phyloP scores from a whole-genome alignment of 2,113 vertebrate species.

The Apteryx mantelli region DNA sequence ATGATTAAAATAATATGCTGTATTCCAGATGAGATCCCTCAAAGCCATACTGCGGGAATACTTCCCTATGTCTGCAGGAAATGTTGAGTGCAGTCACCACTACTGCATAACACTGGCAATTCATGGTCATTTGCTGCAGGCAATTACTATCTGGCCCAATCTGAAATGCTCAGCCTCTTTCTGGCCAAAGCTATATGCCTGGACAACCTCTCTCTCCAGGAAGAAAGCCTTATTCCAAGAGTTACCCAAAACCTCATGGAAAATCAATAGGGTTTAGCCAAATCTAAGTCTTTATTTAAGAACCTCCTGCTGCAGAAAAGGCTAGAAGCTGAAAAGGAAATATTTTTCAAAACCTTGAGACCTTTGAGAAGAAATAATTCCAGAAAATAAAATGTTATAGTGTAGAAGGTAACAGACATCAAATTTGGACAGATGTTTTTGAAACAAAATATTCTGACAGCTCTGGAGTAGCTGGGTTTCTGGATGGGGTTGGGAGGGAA shows the following conservation, averaged over 20 bases:
- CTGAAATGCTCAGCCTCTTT: not conserved
- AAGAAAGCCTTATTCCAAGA: not conserved
- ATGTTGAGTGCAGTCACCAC: fast-evolving
- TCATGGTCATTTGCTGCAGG: not conserved
- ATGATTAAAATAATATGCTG: not conserved
- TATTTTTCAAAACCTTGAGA: not conserved
- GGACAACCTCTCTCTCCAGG: not conserved
- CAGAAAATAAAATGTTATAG: not conserved
- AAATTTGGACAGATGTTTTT: not conserved
- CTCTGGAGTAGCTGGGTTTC: not conserved
- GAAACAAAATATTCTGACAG: not conserved
- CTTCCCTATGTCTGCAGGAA: not conserved
- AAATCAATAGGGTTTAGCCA: not conserved
- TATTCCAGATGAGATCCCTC: not conserved
- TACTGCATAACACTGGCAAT: fast-evolving
- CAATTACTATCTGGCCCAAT: not conserved
- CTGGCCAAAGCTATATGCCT: not conserved
- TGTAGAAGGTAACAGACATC: not conserved
- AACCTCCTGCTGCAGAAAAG: not conserved
- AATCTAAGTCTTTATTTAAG: not conserved
- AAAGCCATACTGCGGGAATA: fast-evolving
- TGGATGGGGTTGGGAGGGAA: not conserved
- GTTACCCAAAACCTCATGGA: not conserved
- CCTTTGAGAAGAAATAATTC: not conserved
- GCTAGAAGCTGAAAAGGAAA: not conserved